Percentiles rank a stretch among this genome's conserved stretches.
Conservation (phyloP, 2,113 vertebrate genomes). For the Corythaixoides concolor region DNA sequence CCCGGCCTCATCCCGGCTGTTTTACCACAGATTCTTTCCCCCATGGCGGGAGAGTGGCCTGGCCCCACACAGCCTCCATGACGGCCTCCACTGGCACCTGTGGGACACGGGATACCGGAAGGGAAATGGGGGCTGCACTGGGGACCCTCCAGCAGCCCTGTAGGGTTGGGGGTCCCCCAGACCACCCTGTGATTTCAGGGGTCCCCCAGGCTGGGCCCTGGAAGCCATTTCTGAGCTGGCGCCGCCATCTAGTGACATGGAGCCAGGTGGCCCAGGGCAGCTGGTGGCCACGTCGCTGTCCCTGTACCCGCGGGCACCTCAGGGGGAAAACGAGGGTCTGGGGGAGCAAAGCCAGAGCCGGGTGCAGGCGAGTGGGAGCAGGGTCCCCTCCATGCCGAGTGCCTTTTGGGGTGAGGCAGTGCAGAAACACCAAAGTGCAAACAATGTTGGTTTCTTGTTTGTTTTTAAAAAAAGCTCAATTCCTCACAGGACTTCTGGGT, state of each 20-base stretch:
- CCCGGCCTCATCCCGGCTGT: accelerated
- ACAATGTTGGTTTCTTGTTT: accelerated
- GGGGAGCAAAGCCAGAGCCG: neutral
- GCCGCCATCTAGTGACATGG: constrained; percentile 18
- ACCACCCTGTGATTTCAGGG: neutral
- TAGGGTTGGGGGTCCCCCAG: neutral
- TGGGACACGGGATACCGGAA: neutral
- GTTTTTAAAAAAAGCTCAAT: neutral
- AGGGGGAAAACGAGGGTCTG: accelerated
- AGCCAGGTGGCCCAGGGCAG: neutral
- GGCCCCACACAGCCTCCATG: accelerated
- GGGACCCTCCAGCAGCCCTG: neutral
- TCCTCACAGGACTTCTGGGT: neutral
- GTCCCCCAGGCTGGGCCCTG: neutral
- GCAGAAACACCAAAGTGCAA: neutral
- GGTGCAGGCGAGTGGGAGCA: accelerated
- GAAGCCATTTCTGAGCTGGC: neutral
- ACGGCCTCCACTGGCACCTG: neutral
- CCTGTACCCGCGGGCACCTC: neutral
- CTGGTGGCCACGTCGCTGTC: no score
- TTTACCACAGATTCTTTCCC: neutral
- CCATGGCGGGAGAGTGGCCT: no score
- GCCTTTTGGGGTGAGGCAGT: accelerated
- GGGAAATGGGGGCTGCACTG: neutral
- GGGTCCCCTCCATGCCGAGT: accelerated